phyloP scores from a whole-genome alignment of 2,113 vertebrate genomes.

The Phocoena sinus region DNA sequence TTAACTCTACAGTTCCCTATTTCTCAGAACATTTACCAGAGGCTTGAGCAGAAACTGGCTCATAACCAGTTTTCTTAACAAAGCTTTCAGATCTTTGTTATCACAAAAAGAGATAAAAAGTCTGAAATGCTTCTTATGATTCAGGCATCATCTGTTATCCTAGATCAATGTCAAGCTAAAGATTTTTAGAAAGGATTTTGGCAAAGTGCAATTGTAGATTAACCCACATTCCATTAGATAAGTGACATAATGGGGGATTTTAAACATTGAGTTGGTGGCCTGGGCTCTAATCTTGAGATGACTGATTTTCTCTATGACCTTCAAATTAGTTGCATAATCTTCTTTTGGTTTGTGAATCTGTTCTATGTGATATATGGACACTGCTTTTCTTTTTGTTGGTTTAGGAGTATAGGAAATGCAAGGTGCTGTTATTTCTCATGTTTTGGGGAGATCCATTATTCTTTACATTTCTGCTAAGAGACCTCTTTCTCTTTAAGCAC shows the following conservation, averaged over 20 bases:
- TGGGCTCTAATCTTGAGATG: slow-evolving; percentile 39
- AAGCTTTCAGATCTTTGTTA: slow-evolving; percentile 60
- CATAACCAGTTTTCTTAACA: slow-evolving; percentile 51
- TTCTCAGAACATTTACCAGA: slow-evolving; percentile 64
- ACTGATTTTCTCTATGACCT: slow-evolving; percentile 56
- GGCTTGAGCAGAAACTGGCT: slow-evolving; percentile 17
- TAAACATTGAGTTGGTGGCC: slow-evolving; percentile 56
- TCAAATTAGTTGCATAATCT: slow-evolving; percentile 50
- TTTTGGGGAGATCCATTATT: not conserved
- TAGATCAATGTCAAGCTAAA: slow-evolving; percentile 61
- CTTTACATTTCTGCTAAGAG: not conserved
- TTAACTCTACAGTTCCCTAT: not conserved
- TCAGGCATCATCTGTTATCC: slow-evolving; percentile 42
- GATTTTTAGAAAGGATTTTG: slow-evolving; percentile 57
- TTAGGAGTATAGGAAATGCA: not conserved
- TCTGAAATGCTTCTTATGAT: slow-evolving; percentile 46
- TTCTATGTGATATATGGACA: not conserved
- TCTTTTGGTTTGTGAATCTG: not conserved
- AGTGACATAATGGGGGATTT: slow-evolving; percentile 26
- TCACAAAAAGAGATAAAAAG: slow-evolving; percentile 58
- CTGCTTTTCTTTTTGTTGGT: not conserved
- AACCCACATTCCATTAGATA: slow-evolving; percentile 52
- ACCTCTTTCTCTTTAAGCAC: not conserved
- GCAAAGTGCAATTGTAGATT: slow-evolving; percentile 57
- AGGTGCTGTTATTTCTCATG: not conserved